phyloP scores from a whole-genome alignment of 2,113 vertebrate genomes.

The Diadophis punctatus region DNA sequence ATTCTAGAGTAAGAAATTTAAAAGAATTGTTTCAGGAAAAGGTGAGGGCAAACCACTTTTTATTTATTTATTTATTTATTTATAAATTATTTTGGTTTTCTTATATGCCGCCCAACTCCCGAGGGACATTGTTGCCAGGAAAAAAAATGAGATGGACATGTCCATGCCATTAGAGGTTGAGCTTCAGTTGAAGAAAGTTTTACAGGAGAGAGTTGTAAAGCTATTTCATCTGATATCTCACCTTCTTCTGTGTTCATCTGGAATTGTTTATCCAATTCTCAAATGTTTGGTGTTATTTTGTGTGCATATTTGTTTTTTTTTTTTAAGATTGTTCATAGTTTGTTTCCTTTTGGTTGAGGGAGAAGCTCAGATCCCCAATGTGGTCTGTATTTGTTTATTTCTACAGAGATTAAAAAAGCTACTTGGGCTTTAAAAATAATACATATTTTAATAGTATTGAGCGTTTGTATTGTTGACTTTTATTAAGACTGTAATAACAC shows the following conservation, averaged over 20 bases:
- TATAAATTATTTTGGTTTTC: too few relatives aligned
- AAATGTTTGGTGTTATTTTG: not conserved
- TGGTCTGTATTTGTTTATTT: not conserved
- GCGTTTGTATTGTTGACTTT: not conserved
- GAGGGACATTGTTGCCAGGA: not conserved
- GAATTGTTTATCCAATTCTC: not conserved
- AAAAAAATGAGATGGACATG: not conserved
- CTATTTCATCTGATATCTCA: not conserved
- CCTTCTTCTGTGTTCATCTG: not conserved
- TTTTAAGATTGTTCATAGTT: not conserved
- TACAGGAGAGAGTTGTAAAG: not conserved
- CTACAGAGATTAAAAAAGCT: not conserved
- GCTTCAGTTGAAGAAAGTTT: not conserved
- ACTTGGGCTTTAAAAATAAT: not conserved
- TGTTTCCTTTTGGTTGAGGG: not conserved
- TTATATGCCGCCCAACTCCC: too few relatives aligned
- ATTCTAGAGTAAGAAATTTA: not conserved
- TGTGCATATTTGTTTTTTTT: not conserved
- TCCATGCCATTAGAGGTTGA: not conserved
- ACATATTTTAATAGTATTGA: not conserved
- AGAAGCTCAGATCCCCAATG: not conserved
- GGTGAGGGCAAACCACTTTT: not conserved
- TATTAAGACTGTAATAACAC: not conserved
- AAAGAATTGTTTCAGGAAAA: not conserved
- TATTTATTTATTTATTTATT: too few relatives aligned